A percentile compares a stretch with the other conserved stretches of the same genome.
These are phyloP conservation scores for Aphyosemion australe DNA, from an alignment of 2,113 vertebrate species.

Conservation along the genomic window DNA sequence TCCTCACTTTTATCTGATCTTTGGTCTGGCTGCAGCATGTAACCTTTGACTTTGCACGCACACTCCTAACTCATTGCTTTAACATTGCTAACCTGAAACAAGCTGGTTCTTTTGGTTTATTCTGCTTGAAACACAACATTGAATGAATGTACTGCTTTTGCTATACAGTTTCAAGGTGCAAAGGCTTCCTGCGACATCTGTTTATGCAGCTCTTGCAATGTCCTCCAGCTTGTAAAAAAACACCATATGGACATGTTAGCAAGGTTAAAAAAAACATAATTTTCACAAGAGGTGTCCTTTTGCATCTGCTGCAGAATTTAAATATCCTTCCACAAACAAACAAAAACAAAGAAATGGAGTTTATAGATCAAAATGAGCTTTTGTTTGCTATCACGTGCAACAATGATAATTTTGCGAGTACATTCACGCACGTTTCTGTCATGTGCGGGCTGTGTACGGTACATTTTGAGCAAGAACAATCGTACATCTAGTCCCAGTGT, in stretches of 20 bases:
- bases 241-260: background rate
- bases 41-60: background rate
- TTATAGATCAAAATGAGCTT: background rate
- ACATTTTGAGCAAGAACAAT: constrained; percentile 30
- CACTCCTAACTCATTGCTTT: background rate
- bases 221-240: background rate
- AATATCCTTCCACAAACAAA: background rate
- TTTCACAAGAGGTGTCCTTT: background rate
- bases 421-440: constrained; percentile 4
- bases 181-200: background rate
- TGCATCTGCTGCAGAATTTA: background rate
- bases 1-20: background rate
- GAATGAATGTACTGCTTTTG: too few species aligned
- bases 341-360: too few species aligned
- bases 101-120: background rate
- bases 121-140: background rate
- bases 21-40: background rate
- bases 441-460: background rate
- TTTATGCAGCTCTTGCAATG: background rate
- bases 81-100: background rate
- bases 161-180: too few species aligned
- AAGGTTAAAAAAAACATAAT: background rate
- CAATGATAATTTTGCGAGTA: background rate
- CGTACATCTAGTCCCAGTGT: constrained; percentile 19
- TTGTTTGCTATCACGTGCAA: background rate